Conservation (phyloP, 2,888 invertebrate genomes). For the Sepiola atlantica region DNA sequence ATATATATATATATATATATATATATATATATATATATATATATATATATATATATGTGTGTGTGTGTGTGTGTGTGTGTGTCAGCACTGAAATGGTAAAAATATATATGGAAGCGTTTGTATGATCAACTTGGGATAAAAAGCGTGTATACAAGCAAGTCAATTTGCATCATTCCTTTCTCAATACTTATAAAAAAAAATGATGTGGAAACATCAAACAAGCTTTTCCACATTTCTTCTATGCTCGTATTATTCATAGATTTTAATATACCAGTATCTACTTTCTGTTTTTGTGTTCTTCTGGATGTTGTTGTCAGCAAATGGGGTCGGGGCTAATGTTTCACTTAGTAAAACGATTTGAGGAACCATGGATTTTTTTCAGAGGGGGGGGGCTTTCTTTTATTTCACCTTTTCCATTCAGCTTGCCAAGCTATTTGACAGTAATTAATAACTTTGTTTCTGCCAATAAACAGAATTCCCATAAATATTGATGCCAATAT, state of each 20-base stretch:
- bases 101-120: background rate
- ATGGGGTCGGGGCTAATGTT: background rate
- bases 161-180: background rate
- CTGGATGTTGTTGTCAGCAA: background rate
- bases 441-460: constrained; percentile 32
- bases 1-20: no score
- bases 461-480: background rate
- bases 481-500: background rate
- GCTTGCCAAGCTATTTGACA: constrained; percentile 32
- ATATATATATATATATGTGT: background rate
- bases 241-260: background rate
- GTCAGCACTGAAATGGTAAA: background rate
- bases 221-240: background rate
- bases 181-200: background rate
- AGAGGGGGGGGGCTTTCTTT: background rate
- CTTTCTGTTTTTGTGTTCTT: background rate
- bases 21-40: no score
- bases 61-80: background rate
- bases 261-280: no score
- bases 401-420: background rate
- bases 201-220: background rate
- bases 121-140: background rate
- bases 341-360: background rate
- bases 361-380: background rate
- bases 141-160: background rate